A percentile compares a stretch with the other conserved stretches of the same genome.
phyloP scores from a whole-genome alignment of 2,113 vertebrate species.

The Ramphastos sulfuratus region DNA sequence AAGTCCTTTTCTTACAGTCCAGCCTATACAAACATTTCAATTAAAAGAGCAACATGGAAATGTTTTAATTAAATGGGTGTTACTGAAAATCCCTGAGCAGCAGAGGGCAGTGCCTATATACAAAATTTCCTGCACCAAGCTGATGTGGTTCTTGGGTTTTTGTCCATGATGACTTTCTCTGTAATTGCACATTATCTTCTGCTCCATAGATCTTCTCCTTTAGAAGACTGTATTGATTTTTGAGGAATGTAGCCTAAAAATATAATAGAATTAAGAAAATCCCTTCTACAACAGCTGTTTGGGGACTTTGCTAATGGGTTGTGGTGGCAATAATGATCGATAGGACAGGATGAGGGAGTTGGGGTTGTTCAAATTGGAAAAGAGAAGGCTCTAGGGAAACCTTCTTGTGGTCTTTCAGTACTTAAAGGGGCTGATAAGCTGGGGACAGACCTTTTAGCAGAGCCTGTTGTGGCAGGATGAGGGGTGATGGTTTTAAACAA shows the following conservation, averaged over 20 bases:
- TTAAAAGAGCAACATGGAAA: not conserved
- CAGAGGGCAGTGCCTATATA: slow-evolving; percentile 61
- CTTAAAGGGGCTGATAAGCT: no score
- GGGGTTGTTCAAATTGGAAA: no score
- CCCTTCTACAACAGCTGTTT: not conserved
- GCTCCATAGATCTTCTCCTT: not conserved
- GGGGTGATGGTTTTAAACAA: no score
- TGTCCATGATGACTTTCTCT: not conserved
- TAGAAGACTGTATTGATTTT: not conserved
- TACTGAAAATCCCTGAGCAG: slow-evolving; percentile 46
- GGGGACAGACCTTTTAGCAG: no score
- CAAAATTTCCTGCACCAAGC: not conserved
- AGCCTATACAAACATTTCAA: not conserved
- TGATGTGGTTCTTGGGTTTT: not conserved
- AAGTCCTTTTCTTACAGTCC: not conserved
- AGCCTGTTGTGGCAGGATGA: no score
- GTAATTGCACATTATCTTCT: not conserved
- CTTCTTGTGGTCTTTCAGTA: no score
- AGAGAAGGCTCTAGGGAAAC: no score
- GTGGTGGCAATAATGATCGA: not conserved
- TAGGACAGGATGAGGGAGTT: not conserved
- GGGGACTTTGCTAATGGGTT: not conserved
- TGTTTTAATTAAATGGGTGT: not conserved
- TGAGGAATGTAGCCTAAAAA: not conserved
- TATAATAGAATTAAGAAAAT: not conserved